Percentiles rank a stretch among this genome's conserved stretches.
Evolutionary conservation across 2,113 vertebrate species (phyloP).

Genomic region (Trichomycterus rosablanca): DNA sequence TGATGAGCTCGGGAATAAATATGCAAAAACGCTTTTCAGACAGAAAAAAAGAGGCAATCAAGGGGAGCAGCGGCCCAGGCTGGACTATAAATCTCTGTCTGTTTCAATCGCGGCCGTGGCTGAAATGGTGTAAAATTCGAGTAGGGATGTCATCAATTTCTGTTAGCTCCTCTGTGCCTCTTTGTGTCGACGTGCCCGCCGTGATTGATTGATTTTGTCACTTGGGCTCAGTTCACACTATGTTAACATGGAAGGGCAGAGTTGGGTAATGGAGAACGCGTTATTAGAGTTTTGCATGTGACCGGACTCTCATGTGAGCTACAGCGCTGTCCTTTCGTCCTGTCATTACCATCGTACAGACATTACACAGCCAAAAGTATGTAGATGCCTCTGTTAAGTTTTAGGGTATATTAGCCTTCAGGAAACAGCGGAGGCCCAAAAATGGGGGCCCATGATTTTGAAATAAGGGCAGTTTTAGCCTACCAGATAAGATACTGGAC

Average conservation of each 20-base stretch:
- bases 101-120: constrained; percentile 92
- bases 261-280: constrained; percentile 85
- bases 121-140: constrained; percentile 95
- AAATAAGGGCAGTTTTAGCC: no score
- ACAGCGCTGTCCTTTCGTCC: neutral
- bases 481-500: no score
- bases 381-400: no score
- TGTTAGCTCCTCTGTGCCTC: constrained; percentile 98
- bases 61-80: constrained; percentile 77
- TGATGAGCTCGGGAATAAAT: constrained; percentile 96
- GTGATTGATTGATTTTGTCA: constrained; percentile 99
- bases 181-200: constrained; percentile 75
- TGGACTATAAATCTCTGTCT: constrained; percentile 99
- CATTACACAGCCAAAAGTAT: no score
- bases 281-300: constrained; percentile 75
- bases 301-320: constrained; percentile 66
- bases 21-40: constrained; percentile 82
- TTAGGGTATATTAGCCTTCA: no score
- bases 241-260: constrained; percentile 98
- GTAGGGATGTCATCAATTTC: constrained; percentile 99
- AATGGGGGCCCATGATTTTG: no score
- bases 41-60: constrained; percentile 83
- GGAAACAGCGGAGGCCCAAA: no score
- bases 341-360: no score
- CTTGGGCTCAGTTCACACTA: constrained; percentile 96